Evolutionary conservation across 2,888 invertebrate species (phyloP).

Genomic region (Tyria jacobaeae): DNA sequence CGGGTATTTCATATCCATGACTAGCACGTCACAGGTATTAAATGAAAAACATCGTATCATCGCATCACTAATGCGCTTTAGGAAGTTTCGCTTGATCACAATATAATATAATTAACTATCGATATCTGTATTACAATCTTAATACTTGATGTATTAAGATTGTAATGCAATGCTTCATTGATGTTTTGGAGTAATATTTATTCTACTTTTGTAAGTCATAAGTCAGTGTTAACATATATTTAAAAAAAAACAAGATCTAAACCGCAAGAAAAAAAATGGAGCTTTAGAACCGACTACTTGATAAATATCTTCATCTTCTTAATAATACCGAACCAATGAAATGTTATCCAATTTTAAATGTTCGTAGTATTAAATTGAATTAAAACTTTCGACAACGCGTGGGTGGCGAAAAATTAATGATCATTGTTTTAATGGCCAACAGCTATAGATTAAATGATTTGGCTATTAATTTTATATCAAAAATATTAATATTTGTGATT

Average conservation of each 20-base stretch:
- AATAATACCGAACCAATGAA: constrained; percentile 3
- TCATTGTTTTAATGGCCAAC: constrained; percentile 46
- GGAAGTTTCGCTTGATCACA: not conserved
- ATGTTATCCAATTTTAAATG: constrained; percentile 12
- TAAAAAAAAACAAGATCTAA: too few relatives aligned
- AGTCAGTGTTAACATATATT: too few relatives aligned
- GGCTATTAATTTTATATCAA: constrained; percentile 48
- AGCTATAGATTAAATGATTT: constrained; percentile 47
- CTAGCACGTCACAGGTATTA: constrained; percentile 28
- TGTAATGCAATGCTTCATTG: not conserved
- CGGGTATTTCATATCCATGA: constrained; percentile 26
- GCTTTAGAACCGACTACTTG: not conserved
- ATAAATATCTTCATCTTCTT: constrained; percentile 2
- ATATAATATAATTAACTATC: not conserved
- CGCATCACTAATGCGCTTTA: not conserved
- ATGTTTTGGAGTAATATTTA: not conserved
- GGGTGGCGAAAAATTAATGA: constrained; percentile 51
- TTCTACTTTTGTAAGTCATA: too few relatives aligned
- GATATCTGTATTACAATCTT: not conserved
- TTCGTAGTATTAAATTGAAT: constrained; percentile 26
- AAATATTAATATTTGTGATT: constrained; percentile 40
- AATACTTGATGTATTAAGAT: not conserved
- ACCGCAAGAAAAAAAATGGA: too few relatives aligned
- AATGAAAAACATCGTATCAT: not conserved
- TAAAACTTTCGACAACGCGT: constrained; percentile 39